Percentiles rank a stretch among this genome's conserved stretches.
These are phyloP conservation scores for Drosophila kanapiae DNA, from an alignment of 1,140 invertebrate genomes.

Conservation along the genomic window DNA sequence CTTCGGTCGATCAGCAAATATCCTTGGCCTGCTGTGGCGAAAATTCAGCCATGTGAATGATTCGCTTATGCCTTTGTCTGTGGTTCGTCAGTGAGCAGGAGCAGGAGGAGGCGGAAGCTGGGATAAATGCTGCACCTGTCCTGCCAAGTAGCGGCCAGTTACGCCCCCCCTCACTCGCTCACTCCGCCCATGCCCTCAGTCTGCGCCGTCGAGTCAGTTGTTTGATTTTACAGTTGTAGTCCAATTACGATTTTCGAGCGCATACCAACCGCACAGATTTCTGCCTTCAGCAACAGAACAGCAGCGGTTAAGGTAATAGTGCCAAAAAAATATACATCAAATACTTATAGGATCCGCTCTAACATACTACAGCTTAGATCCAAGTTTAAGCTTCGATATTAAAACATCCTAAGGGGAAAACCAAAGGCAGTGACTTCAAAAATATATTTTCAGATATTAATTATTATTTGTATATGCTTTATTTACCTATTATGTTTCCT, in stretches of 20 bases:
- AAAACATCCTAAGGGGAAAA: no score
- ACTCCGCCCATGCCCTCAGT: conserved; percentile 15
- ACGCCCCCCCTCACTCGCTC: background rate
- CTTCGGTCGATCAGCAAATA: conserved; percentile 24
- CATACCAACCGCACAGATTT: conserved; percentile 82
- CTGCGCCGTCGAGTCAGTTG: conserved; percentile 66
- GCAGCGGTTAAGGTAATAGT: background rate
- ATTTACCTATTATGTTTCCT: background rate
- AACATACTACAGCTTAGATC: no score
- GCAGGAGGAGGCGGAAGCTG: conserved; percentile 24
- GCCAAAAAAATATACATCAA: background rate
- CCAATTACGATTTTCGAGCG: conserved; percentile 82
- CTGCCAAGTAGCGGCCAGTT: conserved; percentile 24
- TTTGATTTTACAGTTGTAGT: conserved; percentile 83
- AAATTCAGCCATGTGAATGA: conserved; percentile 83
- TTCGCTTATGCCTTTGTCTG: conserved; percentile 84
- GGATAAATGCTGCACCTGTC: conserved; percentile 33
- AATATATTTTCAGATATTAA: background rate
- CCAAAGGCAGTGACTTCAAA: background rate
- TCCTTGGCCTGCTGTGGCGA: conserved; percentile 27
- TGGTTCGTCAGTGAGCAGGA: conserved; percentile 66
- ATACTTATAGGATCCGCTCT: no score
- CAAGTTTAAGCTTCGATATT: no score
- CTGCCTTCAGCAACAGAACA: conserved; percentile 56
- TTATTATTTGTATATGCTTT: background rate